These are phyloP conservation scores for Penaeus chinensis DNA, from an alignment of 1,140 invertebrate species.

Conservation along the genomic window DNA sequence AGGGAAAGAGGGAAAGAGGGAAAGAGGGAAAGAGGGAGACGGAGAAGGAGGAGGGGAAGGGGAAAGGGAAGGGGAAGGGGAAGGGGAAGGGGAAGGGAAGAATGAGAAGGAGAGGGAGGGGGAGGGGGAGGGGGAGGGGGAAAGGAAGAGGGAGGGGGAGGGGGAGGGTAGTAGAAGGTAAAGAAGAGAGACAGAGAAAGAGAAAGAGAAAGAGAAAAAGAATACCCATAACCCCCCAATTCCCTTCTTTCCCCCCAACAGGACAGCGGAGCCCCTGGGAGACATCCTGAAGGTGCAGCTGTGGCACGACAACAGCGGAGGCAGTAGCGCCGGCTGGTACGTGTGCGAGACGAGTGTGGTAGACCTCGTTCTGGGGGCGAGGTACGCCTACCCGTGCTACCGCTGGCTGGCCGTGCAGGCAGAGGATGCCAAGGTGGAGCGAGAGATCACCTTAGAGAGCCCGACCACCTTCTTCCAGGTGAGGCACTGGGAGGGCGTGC, in stretches of 20 bases:
- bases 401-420: conserved; percentile 59
- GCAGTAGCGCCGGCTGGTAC: conserved; percentile 52
- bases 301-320: conserved; percentile 62
- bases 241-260: not conserved
- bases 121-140: too few relatives aligned
- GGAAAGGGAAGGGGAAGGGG: too few relatives aligned
- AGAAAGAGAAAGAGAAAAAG: too few relatives aligned
- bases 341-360: conserved; percentile 62
- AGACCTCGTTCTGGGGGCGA: conserved; percentile 53
- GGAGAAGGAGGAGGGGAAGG: too few relatives aligned
- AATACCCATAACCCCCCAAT: not conserved
- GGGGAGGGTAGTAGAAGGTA: too few relatives aligned
- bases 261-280: conserved; percentile 51
- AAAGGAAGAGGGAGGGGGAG: too few relatives aligned
- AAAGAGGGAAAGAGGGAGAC: too few relatives aligned
- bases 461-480: conserved; percentile 62
- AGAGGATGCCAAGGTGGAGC: conserved; percentile 59
- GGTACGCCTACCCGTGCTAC: conserved; percentile 60
- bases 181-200: too few relatives aligned
- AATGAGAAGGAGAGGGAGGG: too few relatives aligned
- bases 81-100: too few relatives aligned
- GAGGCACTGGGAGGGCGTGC: not conserved
- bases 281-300: conserved; percentile 63
- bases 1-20: too few relatives aligned
- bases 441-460: conserved; percentile 61